Conservation (phyloP, 2,888 invertebrate species). For the Norana najaformis region DNA sequence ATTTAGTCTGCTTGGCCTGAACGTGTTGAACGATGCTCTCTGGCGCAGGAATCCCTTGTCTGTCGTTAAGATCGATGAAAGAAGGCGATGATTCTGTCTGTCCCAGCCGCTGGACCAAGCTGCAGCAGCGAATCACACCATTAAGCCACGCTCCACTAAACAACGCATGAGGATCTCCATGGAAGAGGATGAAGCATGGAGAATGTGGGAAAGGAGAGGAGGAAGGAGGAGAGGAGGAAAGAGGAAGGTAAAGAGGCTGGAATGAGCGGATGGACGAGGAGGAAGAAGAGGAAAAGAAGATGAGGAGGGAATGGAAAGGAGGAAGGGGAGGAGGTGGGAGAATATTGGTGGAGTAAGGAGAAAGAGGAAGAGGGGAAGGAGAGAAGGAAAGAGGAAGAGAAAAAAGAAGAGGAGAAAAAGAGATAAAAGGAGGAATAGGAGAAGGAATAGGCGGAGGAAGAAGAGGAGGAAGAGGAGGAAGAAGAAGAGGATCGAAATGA, state of each 20-base stretch:
- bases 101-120: neutral
- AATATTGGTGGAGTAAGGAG: no score
- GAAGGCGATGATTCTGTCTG: neutral
- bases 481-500: neutral
- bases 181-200: neutral
- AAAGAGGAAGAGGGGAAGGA: neutral
- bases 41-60: neutral
- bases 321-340: neutral
- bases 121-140: neutral
- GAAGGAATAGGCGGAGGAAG: neutral
- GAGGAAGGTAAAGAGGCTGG: no score
- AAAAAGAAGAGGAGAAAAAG: neutral
- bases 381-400: neutral
- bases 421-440: neutral
- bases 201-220: neutral
- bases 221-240: no score
- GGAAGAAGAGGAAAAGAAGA: no score
- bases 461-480: neutral
- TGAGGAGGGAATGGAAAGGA: no score
- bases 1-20: no score
- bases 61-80: neutral
- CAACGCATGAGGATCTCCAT: neutral
- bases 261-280: no score
- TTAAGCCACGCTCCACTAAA: constrained; percentile 5
- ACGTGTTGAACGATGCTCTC: neutral